These are phyloP conservation scores for Petrolisthes manimaculis DNA, from an alignment of 2,888 invertebrate genomes.

Conservation along the genomic window DNA sequence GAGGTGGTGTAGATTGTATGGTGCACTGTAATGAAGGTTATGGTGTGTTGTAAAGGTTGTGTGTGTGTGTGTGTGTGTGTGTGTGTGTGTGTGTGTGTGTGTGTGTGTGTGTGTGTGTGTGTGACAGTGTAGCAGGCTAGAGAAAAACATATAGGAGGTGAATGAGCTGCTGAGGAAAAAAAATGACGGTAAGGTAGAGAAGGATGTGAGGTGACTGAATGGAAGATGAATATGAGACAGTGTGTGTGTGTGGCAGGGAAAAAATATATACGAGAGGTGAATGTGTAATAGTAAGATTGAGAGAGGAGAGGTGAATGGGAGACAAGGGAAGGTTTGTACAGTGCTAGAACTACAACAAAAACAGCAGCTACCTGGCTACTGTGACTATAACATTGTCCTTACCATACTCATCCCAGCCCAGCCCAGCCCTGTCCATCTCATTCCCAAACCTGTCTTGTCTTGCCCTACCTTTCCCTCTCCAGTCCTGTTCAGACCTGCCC, in stretches of 20 bases:
- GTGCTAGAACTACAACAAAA: not conserved
- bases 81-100: constrained; percentile 18
- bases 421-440: not conserved
- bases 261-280: not conserved
- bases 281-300: not conserved
- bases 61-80: constrained; percentile 19
- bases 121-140: not conserved
- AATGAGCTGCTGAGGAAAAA: not conserved
- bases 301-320: not conserved
- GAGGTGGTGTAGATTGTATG: not conserved
- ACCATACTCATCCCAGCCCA: not conserved
- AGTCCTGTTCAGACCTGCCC: no score
- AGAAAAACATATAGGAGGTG: not conserved
- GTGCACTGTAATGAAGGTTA: no score
- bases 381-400: not conserved
- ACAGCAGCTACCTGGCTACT: not conserved
- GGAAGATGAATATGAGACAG: not conserved
- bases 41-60: no score
- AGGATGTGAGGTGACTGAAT: not conserved
- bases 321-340: no score
- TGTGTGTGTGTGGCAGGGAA: not conserved
- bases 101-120: constrained; percentile 8
- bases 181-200: not conserved
- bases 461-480: not conserved
- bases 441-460: not conserved